Conservation (phyloP, 2,797 vertebrate species). For the Emydoidea blandingii region DNA sequence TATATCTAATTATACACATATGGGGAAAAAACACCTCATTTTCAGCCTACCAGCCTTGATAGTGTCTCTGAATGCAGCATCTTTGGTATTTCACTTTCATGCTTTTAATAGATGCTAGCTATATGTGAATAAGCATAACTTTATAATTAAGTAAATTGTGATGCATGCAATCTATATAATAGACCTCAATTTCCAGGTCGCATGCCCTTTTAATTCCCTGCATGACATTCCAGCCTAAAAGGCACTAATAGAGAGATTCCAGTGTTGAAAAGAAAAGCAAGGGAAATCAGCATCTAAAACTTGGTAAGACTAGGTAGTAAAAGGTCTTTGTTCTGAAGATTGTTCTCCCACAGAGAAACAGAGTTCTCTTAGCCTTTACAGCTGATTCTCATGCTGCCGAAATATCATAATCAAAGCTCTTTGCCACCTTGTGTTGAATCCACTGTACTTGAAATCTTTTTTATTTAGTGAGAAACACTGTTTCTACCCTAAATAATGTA, state of each 20-base stretch:
- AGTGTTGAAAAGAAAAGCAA: slow-evolving; percentile 80
- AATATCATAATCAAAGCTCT: slow-evolving; percentile 86
- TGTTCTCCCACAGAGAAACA: slow-evolving; percentile 83
- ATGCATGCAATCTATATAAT: slow-evolving; percentile 74
- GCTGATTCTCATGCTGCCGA: slow-evolving; percentile 76
- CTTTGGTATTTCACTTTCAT: slow-evolving; percentile 44
- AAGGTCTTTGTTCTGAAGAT: slow-evolving; percentile 82
- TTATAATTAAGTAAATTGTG: slow-evolving; percentile 79
- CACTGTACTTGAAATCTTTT: slow-evolving; percentile 78
- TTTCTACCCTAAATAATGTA: slow-evolving; percentile 80
- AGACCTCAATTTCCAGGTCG: slow-evolving; percentile 69
- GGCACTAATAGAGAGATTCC: slow-evolving; percentile 79
- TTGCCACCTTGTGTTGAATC: slow-evolving; percentile 79
- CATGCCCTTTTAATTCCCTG: slow-evolving; percentile 77
- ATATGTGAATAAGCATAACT: slow-evolving; percentile 67
- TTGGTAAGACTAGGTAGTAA: slow-evolving; percentile 81
- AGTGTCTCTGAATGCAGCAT: background rate
- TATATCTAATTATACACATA: background rate
- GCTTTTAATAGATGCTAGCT: slow-evolving; percentile 62
- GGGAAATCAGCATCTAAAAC: slow-evolving; percentile 82
- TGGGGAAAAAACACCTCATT: background rate
- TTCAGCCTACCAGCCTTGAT: background rate
- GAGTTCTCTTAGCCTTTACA: slow-evolving; percentile 82
- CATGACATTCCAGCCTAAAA: slow-evolving; percentile 77
- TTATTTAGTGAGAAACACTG: slow-evolving; percentile 81